Evolutionary conservation across 2,888 invertebrate genomes (phyloP), one percentile per base, ranked within the genome.

Genomic region (Melinopterus prodromus): DNA sequence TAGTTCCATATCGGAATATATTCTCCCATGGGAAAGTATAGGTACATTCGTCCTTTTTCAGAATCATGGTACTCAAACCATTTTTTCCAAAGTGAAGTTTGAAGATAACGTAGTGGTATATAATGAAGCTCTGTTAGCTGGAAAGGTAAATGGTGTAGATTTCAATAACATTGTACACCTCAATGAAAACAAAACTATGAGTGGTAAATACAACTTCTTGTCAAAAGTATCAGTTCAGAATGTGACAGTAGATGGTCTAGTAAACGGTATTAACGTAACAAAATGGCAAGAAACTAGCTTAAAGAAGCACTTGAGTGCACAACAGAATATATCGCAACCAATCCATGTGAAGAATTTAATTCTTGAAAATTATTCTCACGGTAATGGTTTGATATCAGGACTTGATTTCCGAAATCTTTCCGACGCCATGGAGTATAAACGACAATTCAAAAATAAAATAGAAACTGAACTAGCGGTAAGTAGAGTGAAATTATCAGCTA

Each of bases 271-370:
- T 26, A 87, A 91, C 83, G 86, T 91, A 69, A 85, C 86, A 5
- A 81, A 87, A 6, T 92, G 92, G 92, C 85, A 88, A 53, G 82
- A 84, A 53, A 85, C 86, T n/a, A 85, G 88, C 1, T 81, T 92
- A 0, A 88, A 88, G 85, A 85, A 85, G 14, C 82, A 83, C 4
- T 85, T 86, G 0, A 83, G 86, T 3, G 69, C 86, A 0, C 83
- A 85, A 7, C 91, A 92, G 84, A 84, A 86, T 5, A 87, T 93
- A 6, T 86, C 86, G 9, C 90, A 91, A 6, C 88, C 89, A 38
- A 92, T 92, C 92, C 89, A 85, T 2, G 83, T 91, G 0, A 87
- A 88, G 6, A 88, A 89, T 79, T 83, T 91, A 15, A 84, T 86
- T 53, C 89, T 91, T 70, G 81, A 86, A n/a, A 85, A 88, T 16